Conservation (phyloP, 2,113 vertebrate species). For the Vireo altiloquus region DNA sequence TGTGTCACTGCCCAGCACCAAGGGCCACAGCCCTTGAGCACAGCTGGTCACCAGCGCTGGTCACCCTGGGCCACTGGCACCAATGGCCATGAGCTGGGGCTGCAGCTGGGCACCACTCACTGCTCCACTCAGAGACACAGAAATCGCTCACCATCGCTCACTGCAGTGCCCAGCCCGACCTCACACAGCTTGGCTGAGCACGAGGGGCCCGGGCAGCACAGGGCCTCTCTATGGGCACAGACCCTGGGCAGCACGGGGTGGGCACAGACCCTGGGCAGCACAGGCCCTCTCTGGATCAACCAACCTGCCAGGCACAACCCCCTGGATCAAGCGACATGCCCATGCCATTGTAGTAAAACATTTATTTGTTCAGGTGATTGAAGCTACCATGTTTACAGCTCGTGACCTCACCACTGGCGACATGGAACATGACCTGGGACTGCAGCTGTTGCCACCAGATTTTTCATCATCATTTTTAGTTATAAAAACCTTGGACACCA, state of each 20-base stretch:
- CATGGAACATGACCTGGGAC: slow-evolving; percentile 49
- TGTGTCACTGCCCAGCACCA: fast-evolving
- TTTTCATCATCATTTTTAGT: background rate
- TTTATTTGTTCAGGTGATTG: slow-evolving; percentile 78
- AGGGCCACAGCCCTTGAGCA: too few relatives aligned
- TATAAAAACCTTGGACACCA: slow-evolving; percentile 65
- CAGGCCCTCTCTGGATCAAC: background rate
- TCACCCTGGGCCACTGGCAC: background rate
- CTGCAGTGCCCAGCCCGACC: background rate
- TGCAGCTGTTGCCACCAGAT: slow-evolving; percentile 51
- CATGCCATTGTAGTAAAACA: slow-evolving; percentile 70
- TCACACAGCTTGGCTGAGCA: background rate
- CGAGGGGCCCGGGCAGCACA: fast-evolving
- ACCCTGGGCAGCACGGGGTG: background rate
- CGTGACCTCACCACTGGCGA: slow-evolving; percentile 66
- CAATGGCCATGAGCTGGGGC: fast-evolving
- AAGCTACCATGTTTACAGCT: slow-evolving; percentile 73
- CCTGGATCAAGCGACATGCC: slow-evolving; percentile 51
- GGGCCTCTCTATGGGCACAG: background rate
- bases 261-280: fast-evolving
- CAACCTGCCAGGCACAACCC: background rate
- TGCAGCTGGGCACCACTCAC: fast-evolving
- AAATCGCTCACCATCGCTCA: fast-evolving
- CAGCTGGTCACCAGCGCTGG: too few relatives aligned
- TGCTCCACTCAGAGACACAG: background rate